Conservation (phyloP, 2,113 vertebrate genomes). For the Bucco capensis region DNA sequence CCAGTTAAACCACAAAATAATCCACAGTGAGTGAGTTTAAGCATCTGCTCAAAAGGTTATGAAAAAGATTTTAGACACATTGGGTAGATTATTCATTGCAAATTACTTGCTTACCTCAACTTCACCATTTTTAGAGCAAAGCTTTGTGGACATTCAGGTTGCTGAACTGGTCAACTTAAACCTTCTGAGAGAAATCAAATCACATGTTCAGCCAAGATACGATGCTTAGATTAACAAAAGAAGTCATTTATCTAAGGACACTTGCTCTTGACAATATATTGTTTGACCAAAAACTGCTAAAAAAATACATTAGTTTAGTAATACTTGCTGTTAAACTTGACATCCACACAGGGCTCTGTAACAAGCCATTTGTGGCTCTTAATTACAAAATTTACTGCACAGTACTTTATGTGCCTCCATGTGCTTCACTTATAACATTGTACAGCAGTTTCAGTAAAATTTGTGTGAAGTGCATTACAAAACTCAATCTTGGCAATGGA, state of each 20-base stretch:
- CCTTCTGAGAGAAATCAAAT: conserved; percentile 1
- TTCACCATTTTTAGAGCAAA: not conserved
- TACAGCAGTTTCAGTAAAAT: conserved; percentile 64
- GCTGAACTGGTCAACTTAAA: conserved; percentile 5
- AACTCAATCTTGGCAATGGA: conserved; percentile 1
- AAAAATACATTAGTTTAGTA: conserved; percentile 32
- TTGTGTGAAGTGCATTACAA: conserved; percentile 38
- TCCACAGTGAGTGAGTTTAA: not conserved
- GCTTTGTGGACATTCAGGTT: not conserved
- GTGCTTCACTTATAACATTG: conserved; percentile 48
- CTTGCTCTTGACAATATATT: conserved; percentile 48
- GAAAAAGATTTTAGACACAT: not conserved
- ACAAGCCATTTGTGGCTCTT: conserved; percentile 50
- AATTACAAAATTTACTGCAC: conserved; percentile 62
- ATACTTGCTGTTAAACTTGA: conserved; percentile 48
- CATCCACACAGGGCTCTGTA: conserved; percentile 51
- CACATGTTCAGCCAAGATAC: not conserved
- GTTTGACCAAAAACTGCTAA: conserved; percentile 47
- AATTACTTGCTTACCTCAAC: not conserved
- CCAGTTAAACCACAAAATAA: not conserved
- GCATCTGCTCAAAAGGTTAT: not conserved
- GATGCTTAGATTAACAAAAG: conserved; percentile 21
- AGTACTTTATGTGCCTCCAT: conserved; percentile 57
- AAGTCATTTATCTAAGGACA: conserved; percentile 4
- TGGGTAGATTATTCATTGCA: not conserved